A percentile compares a stretch with the other conserved stretches of the same genome.
These are phyloP conservation scores for Phenganax marumi DNA, from an alignment of 92 coral and sea anemone genomes.

Conservation along the genomic window DNA sequence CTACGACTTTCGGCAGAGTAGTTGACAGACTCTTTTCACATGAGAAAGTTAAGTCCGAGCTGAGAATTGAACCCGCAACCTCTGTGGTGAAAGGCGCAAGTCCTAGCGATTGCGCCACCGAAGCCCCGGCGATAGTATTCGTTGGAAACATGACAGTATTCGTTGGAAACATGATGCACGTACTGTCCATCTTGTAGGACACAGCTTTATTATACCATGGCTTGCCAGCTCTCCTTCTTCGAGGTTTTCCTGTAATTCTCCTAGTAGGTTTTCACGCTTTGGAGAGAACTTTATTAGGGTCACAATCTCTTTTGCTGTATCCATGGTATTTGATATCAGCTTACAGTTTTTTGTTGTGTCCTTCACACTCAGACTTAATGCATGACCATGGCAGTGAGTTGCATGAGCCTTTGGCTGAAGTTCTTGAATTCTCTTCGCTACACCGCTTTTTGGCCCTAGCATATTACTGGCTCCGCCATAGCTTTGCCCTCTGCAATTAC, in stretches of 20 bases:
- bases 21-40: too few relatives aligned
- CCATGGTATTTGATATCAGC: conserved; percentile 54
- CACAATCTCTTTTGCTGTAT: conserved; percentile 50
- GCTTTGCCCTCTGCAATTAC: conserved; percentile 64
- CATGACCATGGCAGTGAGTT: conserved; percentile 71
- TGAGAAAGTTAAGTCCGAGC: too few relatives aligned
- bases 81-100: too few relatives aligned
- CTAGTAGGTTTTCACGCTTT: conserved; percentile 60
- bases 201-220: conserved; percentile 31
- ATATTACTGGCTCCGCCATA: conserved; percentile 72
- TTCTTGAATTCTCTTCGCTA: conserved; percentile 60
- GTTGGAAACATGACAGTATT: too few relatives aligned
- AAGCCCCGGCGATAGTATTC: too few relatives aligned
- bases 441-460: conserved; percentile 66
- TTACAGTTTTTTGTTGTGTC: conserved; percentile 59
- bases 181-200: conserved; percentile 54
- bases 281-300: conserved; percentile 58
- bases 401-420: conserved; percentile 72
- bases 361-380: conserved; percentile 64
- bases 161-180: conserved; percentile 34
- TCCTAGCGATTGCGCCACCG: too few relatives aligned
- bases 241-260: conserved; percentile 53
- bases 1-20: too few relatives aligned
- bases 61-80: too few relatives aligned
- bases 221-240: conserved; percentile 34